Evolutionary conservation across 2,113 vertebrate species (phyloP).

Genomic region (Argyrosomus japonicus): DNA sequence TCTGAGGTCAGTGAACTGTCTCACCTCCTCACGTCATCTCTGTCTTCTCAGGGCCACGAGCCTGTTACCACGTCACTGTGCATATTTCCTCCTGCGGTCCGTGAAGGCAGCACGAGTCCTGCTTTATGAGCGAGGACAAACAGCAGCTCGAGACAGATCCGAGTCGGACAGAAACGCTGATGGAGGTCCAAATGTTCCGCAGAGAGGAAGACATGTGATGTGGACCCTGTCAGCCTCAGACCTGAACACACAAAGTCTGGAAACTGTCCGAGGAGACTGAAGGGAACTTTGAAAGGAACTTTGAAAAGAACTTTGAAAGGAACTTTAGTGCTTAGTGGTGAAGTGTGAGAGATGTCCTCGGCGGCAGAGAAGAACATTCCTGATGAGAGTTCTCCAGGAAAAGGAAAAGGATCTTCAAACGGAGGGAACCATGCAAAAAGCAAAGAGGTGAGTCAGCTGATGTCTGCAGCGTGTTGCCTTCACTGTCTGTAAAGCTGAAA

Average conservation of each 20-base stretch:
- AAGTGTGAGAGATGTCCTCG: constrained; percentile 42
- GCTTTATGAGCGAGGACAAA: neutral
- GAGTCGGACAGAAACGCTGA: neutral
- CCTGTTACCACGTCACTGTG: neutral
- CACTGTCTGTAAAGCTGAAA: too few relatives aligned
- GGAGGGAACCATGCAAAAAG: constrained; percentile 46
- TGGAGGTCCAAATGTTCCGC: neutral
- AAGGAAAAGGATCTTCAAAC: constrained; percentile 20
- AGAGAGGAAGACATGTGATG: constrained; percentile 21
- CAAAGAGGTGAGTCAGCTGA: constrained; percentile 55
- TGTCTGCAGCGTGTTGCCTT: too few relatives aligned
- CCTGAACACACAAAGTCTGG: neutral
- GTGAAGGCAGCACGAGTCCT: constrained; percentile 45
- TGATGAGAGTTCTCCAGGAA: constrained; percentile 32
- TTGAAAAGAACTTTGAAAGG: neutral
- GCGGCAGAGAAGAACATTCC: constrained; percentile 35
- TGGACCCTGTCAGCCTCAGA: neutral
- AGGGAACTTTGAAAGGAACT: neutral
- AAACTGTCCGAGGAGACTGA: neutral
- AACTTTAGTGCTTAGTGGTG: neutral
- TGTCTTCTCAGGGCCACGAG: too few relatives aligned
- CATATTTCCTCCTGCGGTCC: neutral
- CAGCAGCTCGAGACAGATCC: neutral
- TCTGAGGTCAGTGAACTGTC: too few relatives aligned
- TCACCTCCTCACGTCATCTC: neutral